Percentiles rank a stretch among this genome's conserved stretches.
These are phyloP conservation scores for Cephonodes hylas DNA, from an alignment of 2,888 invertebrate species.

Conservation along the genomic window DNA sequence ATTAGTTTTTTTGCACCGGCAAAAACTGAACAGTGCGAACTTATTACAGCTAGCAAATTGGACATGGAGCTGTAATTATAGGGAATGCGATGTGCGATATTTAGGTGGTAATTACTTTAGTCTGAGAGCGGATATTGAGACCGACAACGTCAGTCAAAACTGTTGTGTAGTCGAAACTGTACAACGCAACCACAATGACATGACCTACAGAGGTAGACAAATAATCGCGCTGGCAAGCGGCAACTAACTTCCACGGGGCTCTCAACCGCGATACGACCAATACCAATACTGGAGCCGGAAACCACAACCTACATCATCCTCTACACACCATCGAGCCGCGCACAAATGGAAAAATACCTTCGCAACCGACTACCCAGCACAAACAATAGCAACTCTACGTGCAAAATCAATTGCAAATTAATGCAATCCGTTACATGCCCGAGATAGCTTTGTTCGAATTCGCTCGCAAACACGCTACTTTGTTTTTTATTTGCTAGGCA, in stretches of 20 bases:
- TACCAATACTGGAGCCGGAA: conserved; percentile 42
- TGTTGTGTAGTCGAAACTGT: neutral
- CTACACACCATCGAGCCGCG: conserved; percentile 37
- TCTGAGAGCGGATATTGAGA: conserved; percentile 19
- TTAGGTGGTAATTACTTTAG: conserved; percentile 41
- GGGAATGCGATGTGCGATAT: conserved; percentile 52
- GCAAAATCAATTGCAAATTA: conserved; percentile 63
- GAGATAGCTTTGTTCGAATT: conserved; percentile 38
- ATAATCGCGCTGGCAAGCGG: conserved; percentile 29
- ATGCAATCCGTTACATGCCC: conserved; percentile 58
- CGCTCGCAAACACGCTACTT: conserved; percentile 2
- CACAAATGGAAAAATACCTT: conserved; percentile 59
- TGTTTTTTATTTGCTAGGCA: conserved; percentile 3
- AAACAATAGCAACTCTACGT: conserved; percentile 60
- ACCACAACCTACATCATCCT: conserved; percentile 66
- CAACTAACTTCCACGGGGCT: conserved; percentile 31
- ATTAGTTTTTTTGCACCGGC: conserved; percentile 56
- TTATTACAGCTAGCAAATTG: conserved; percentile 70
- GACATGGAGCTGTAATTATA: conserved; percentile 62
- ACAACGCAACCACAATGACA: conserved; percentile 16
- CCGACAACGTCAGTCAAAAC: conserved; percentile 16
- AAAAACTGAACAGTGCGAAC: conserved; percentile 60
- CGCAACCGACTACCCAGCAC: conserved; percentile 38
- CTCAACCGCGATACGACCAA: conserved; percentile 48
- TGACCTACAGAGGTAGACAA: conserved; percentile 31